phyloP scores from a whole-genome alignment of 2,113 vertebrate genomes.

The Scytalopus superciliaris region DNA sequence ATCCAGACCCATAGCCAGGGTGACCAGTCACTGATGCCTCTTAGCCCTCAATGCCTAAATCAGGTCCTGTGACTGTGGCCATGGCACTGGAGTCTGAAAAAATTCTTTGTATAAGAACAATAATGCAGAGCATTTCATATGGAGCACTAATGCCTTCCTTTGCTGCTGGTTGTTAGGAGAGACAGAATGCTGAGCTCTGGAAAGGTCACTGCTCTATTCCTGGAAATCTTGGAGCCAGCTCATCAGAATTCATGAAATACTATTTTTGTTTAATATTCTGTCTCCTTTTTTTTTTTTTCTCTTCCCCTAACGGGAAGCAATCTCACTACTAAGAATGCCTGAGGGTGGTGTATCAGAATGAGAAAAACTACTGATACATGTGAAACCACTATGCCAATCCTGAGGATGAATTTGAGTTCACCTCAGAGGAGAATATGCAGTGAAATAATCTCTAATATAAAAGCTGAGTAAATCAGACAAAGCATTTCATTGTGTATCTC shows the following conservation, averaged over 20 bases:
- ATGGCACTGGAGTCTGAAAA: neutral
- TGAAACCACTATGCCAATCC: neutral
- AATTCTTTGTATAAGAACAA: neutral
- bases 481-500: neutral
- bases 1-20: neutral
- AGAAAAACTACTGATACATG: neutral
- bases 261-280: constrained; percentile 8
- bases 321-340: neutral
- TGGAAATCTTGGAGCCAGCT: constrained; percentile 40
- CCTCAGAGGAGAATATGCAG: neutral
- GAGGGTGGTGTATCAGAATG: neutral
- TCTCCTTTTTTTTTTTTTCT: neutral
- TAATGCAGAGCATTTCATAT: neutral
- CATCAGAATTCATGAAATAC: constrained; percentile 47
- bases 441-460: neutral
- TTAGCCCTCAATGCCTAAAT: neutral
- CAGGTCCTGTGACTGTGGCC: neutral
- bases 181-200: neutral
- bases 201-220: constrained; percentile 43
- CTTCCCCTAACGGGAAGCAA: neutral
- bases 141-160: neutral
- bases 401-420: neutral
- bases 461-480: neutral
- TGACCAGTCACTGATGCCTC: neutral
- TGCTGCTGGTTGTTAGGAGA: neutral